phyloP scores from a whole-genome alignment of 2,888 invertebrate genomes.

The Ormyrus labotus region DNA sequence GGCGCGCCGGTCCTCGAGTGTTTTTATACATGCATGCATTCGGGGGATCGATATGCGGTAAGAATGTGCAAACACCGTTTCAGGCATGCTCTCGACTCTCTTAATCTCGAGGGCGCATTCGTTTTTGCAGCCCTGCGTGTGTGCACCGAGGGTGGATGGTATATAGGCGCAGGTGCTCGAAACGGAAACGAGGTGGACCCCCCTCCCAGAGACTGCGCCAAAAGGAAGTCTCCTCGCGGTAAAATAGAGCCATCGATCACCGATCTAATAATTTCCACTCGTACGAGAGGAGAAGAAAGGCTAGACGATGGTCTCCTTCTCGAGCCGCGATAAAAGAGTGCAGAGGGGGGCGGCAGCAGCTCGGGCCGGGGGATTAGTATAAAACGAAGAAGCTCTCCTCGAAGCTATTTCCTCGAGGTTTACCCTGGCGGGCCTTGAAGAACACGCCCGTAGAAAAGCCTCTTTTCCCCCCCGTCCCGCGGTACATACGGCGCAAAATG shows the following conservation, averaged over 20 bases:
- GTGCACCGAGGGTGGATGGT: too few species aligned
- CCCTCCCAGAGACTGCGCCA: slow-evolving; percentile 12
- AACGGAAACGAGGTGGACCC: too few species aligned
- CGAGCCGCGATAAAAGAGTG: slow-evolving; percentile 47
- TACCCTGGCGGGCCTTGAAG: slow-evolving; percentile 10
- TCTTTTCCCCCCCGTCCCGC: too few species aligned
- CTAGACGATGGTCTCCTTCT: background rate
- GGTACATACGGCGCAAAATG: slow-evolving; percentile 20
- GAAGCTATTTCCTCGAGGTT: slow-evolving; percentile 42
- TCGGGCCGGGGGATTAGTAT: background rate
- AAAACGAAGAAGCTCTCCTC: slow-evolving; percentile 35
- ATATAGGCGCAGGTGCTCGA: too few species aligned
- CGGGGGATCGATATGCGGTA: too few species aligned
- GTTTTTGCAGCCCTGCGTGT: background rate
- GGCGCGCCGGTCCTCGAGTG: slow-evolving; percentile 8
- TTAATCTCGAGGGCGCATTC: slow-evolving; percentile 25
- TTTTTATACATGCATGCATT: too few species aligned
- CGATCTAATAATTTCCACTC: too few species aligned
- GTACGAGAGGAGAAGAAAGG: too few species aligned
- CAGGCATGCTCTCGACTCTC: slow-evolving; percentile 29
- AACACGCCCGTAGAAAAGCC: too few species aligned
- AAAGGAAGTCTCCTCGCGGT: slow-evolving; percentile 3
- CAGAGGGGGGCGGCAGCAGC: background rate
- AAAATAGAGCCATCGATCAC: too few species aligned
- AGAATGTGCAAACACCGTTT: background rate